Percentiles rank a stretch among this genome's conserved stretches.
Conservation (phyloP, 2,797 vertebrate species). For the Hoplostethus atlanticus region DNA sequence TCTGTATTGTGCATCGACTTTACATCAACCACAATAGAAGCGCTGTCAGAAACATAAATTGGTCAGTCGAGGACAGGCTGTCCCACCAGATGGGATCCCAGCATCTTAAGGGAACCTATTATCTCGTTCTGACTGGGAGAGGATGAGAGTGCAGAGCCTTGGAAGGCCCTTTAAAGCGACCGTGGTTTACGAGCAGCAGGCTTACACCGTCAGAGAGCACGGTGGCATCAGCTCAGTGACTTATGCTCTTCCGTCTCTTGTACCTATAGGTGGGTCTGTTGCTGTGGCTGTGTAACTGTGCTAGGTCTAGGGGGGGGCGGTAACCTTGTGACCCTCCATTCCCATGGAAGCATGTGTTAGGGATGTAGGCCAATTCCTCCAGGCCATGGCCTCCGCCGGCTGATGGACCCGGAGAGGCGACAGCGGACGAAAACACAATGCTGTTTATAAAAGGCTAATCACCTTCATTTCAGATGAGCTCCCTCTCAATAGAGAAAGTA, state of each 20-base stretch:
- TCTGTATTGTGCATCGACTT: conserved; percentile 6
- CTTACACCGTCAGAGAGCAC: conserved; percentile 53
- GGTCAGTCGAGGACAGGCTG: conserved; percentile 29
- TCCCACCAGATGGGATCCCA: conserved; percentile 51
- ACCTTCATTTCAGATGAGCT: conserved; percentile 81
- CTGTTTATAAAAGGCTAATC: conserved; percentile 80
- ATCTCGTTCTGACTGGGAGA: conserved; percentile 65
- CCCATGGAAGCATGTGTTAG: conserved; percentile 55
- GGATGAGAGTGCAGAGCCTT: conserved; percentile 65
- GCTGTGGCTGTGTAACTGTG: conserved; percentile 1
- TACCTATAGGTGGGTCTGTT: conserved; percentile 6
- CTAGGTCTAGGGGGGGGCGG: conserved; percentile 15
- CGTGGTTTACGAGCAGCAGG: conserved; percentile 53
- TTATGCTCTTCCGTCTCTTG: conserved; percentile 37
- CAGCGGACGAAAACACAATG: conserved; percentile 53
- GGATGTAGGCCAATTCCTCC: conserved; percentile 36
- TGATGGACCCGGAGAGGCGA: conserved; percentile 36
- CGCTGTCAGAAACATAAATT: conserved; percentile 26
- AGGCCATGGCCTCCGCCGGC: conserved; percentile 30
- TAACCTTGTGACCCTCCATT: conserved; percentile 48
- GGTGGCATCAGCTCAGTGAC: conserved; percentile 28
- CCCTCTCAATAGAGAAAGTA: conserved; percentile 67
- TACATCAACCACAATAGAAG: background rate
- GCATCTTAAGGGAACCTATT: conserved; percentile 69
- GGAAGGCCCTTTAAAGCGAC: conserved; percentile 72